Base-by-base conservation (phyloP, 2,113 vertebrate species). In the Motacilla alba region DNA sequence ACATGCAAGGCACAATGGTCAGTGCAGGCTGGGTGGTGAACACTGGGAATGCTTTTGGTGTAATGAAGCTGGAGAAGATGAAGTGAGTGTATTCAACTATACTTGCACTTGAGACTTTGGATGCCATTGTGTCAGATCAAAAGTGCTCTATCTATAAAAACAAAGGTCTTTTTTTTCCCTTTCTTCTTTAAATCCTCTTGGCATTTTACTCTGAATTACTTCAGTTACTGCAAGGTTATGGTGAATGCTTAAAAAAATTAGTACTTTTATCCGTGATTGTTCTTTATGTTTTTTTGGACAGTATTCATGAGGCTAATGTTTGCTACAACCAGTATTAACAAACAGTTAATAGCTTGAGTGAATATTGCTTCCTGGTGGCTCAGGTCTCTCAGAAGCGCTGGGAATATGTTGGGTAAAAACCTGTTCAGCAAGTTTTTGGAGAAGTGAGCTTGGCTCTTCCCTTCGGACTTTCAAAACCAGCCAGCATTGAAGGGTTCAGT, bases 1-100 rank as follows among this genome's bases (percentile, higher is more conserved):
- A 12, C 13, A 9, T 23, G 8, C 2, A 6, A 35, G 35, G 19
- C 0, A 1, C 2, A 4, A 9, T 55, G 41, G 11, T 13, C 2
- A 2, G 13, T 3, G 2, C 0, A 1, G 46, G 46, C 63, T 83
- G 46, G 14, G 16, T 6, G 4, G 35, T 52, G 28, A 30, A 21
- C 23, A 2, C 6, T 3, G 1, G 11, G 1, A 13, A 7, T 92
- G 37, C n/a, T 89, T 91, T 78, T 2, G 7, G 30, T 75, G 90
- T 87, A 41, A 64, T 69, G 52, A 64, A 93, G 37, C 30, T 80
- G 23, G 30, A 87, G 37, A 60, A 78, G 1, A 1, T 49, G 13
- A 83, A 66, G 10, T 27, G 44, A 58, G 10, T 28, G 3, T 75
- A 21, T 92, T 78, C 56, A 35, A 33, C 39, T 81, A 20, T 47